A percentile compares a stretch with the other conserved stretches of the same genome.
Evolutionary conservation across 1,140 invertebrate species (phyloP).

Genomic region (Drosophila lacertosa): DNA sequence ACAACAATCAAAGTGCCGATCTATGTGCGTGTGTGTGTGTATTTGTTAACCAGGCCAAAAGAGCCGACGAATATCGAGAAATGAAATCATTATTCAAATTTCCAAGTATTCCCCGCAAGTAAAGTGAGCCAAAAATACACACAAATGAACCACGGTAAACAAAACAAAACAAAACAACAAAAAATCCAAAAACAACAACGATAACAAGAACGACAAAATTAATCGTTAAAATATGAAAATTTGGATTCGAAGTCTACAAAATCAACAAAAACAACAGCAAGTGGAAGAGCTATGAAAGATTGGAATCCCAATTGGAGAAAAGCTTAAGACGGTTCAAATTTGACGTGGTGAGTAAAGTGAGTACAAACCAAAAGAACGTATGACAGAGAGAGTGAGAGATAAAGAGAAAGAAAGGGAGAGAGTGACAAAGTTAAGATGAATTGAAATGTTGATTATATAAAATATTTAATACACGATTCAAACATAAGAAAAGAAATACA

Average conservation of each 20-base stretch:
- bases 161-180: conserved; percentile 19
- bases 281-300: conserved; percentile 35
- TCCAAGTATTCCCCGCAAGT: conserved; percentile 45
- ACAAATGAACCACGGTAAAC: conserved; percentile 21
- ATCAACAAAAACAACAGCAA: conserved; percentile 34
- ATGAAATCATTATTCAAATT: conserved; percentile 62
- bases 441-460: too few relatives aligned
- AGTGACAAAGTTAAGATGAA: too few relatives aligned
- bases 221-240: conserved; percentile 59
- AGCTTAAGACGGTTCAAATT: conserved; percentile 15
- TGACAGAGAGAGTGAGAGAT: background rate
- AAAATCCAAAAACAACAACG: conserved; percentile 5
- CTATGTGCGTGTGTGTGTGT: conserved; percentile 15
- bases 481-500: too few relatives aligned
- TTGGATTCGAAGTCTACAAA: conserved; percentile 32
- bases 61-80: conserved; percentile 30
- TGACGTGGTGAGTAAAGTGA: conserved; percentile 29
- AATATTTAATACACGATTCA: too few relatives aligned
- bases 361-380: background rate
- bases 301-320: conserved; percentile 1
- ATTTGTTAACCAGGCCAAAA: conserved; percentile 44
- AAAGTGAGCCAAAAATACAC: conserved; percentile 37
- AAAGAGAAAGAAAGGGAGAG: background rate
- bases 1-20: background rate
- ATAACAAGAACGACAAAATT: conserved; percentile 20